Evolutionary conservation across 2,888 invertebrate genomes (phyloP).

Genomic region (Dicyrtomina minuta): DNA sequence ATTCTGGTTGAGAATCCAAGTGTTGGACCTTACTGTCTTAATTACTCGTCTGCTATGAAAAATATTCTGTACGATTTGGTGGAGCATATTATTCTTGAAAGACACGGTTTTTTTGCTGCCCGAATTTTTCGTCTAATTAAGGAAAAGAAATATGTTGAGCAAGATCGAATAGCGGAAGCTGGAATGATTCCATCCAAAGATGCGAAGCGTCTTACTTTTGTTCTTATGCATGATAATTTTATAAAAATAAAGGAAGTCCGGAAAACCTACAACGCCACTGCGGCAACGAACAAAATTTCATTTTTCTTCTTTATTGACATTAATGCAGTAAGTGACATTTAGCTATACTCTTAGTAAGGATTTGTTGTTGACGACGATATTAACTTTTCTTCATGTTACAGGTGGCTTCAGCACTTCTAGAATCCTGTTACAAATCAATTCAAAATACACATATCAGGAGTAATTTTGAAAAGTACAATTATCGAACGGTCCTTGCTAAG

Average conservation of each 20-base stretch:
- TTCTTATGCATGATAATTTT: constrained; percentile 76
- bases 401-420: constrained; percentile 69
- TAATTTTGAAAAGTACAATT: constrained; percentile 66
- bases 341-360: no score
- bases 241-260: constrained; percentile 71
- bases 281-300: constrained; percentile 76
- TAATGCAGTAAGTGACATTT: no score
- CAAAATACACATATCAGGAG: constrained; percentile 70
- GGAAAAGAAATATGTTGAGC: constrained; percentile 79
- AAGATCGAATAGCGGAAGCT: constrained; percentile 85
- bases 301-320: constrained; percentile 75
- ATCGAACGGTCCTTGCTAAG: constrained; percentile 81
- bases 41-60: constrained; percentile 69
- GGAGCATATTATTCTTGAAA: constrained; percentile 80
- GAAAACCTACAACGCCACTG: constrained; percentile 68
- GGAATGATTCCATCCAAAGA: constrained; percentile 94
- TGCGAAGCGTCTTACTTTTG: constrained; percentile 83
- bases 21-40: constrained; percentile 78
- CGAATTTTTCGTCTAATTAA: constrained; percentile 83
- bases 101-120: constrained; percentile 80
- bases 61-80: constrained; percentile 72
- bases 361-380: no score
- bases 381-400: no score
- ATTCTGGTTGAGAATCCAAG: constrained; percentile 73
- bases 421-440: constrained; percentile 70